These are phyloP conservation scores for Clarias laeviceps DNA, from an alignment of 2,797 vertebrate species.

Conservation along the genomic window DNA sequence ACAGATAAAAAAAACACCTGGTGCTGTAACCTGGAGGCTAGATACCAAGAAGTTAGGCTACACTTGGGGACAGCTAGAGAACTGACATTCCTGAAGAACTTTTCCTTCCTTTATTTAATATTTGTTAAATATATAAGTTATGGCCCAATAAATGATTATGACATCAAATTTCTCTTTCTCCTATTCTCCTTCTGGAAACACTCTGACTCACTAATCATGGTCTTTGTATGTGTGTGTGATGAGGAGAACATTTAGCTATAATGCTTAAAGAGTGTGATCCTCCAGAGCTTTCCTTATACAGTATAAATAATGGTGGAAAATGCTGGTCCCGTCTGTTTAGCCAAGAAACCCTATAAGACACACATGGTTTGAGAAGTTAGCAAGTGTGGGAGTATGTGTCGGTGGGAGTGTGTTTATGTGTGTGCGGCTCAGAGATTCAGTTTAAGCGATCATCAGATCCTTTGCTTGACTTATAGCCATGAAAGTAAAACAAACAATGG, in stretches of 20 bases:
- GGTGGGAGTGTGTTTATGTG: constrained; percentile 23
- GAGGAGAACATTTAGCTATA: constrained; percentile 10
- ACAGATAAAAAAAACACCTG: no score
- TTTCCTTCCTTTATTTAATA: neutral
- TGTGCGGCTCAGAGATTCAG: constrained; percentile 10
- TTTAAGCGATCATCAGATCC: constrained; percentile 39
- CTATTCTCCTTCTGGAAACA: constrained; percentile 14
- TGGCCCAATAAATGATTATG: neutral
- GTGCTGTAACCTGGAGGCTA: no score
- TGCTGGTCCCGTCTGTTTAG: constrained; percentile 29
- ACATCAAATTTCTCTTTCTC: neutral
- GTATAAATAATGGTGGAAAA: constrained; percentile 39
- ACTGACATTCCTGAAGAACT: no score
- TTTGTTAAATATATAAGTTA: neutral
- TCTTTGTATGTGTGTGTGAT: constrained; percentile 17
- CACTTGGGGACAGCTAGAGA: no score
- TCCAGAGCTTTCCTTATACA: constrained; percentile 1
- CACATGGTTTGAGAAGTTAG: constrained; percentile 10
- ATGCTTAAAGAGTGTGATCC: constrained; percentile 18
- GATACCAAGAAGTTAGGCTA: no score
- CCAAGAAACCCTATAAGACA: constrained; percentile 17
- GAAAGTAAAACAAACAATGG: constrained; percentile 55
- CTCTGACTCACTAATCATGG: neutral
- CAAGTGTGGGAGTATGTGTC: constrained; percentile 9
- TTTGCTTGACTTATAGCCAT: constrained; percentile 48